Evolutionary conservation across 2,888 invertebrate species (phyloP), one percentile per base, ranked within the genome.

Genomic region (Cephus sareptanus): DNA sequence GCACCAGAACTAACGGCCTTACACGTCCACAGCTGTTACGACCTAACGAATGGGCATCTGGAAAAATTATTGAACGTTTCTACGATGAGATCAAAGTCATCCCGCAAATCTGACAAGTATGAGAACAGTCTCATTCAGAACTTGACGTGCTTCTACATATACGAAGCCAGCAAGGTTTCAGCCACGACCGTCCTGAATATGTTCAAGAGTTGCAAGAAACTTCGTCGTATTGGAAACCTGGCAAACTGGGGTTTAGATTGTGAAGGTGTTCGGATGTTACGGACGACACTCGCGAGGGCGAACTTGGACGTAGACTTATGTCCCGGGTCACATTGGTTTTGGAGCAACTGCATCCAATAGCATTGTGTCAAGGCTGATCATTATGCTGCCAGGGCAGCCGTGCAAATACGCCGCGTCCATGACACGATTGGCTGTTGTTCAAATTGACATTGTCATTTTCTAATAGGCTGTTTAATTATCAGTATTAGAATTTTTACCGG

Each of bases 261-360:
- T 80, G 91, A 91, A 31, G 90, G 91, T 34, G 87, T 91, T 1
- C 83, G 85, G 76, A 88, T 86, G 40, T 81, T 92, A 15, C 85
- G 88, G 77, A 86, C 85, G 40, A 90, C 90, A 9, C 80, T 91
- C 12, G 85, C 87, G 9, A 86, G 86, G 12, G 89, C 89, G 15
- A 92, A 92, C 83, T 85, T 91, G 30, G 89, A 92, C 69, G 86
- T 92, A 34, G 90, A 92, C 77, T 77, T 92, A 33, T 91, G 90
- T 80, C 87, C 91, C 12, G 92, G 91, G 15, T 89, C 91, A 3
- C 92, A 92, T 78, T 92, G 92, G 92, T 92, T 91, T 81, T 91
- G 91, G 88, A 90, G 87, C 80, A 87, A 89, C 79, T 91, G 90
- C 78, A 88, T 91, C 56, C 87, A 89, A 76, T 90, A 85, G 80